Percentiles rank a stretch among this genome's conserved stretches.
These are phyloP conservation scores for Clarias platycephalus DNA, from an alignment of 2,797 vertebrate genomes.

Conservation along the genomic window DNA sequence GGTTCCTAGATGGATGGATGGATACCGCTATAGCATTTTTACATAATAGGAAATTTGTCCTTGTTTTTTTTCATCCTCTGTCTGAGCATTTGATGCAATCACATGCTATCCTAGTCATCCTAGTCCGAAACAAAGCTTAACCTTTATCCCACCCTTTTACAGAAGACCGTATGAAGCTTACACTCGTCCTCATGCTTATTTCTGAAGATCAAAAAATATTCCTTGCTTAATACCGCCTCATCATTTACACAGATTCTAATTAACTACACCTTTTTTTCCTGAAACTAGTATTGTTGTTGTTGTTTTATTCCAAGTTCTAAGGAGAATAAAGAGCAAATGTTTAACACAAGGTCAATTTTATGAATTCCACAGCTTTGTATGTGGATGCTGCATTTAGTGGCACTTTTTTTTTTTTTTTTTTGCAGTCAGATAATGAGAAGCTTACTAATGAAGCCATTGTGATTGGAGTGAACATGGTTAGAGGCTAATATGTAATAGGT, in stretches of 20 bases:
- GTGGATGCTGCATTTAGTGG: conserved; percentile 13
- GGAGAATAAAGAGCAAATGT: conserved; percentile 9
- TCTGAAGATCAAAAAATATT: conserved; percentile 1
- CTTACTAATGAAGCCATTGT: conserved; percentile 44
- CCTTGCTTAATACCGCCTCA: not conserved
- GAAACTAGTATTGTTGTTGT: too few relatives aligned
- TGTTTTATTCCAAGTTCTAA: not conserved
- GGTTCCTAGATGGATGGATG: too few relatives aligned
- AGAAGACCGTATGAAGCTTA: not conserved
- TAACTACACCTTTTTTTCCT: not conserved
- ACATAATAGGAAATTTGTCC: not conserved
- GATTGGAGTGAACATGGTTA: conserved; percentile 46
- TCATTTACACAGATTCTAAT: conserved; percentile 8
- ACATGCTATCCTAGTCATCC: not conserved
- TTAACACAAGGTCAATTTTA: conserved; percentile 1
- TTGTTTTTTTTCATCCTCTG: not conserved
- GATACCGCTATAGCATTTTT: not conserved
- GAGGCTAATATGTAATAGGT: conserved; percentile 48
- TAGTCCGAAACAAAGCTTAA: conserved; percentile 15
- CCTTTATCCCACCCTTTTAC: not conserved
- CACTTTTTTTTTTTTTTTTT: not conserved
- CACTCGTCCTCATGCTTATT: conserved; percentile 6
- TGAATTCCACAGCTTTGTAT: conserved; percentile 7
- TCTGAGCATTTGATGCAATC: not conserved
- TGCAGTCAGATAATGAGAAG: conserved; percentile 41